A percentile compares a stretch with the other conserved stretches of the same genome.
phyloP scores from a whole-genome alignment of 2,113 vertebrate species.

The Naja naja region DNA sequence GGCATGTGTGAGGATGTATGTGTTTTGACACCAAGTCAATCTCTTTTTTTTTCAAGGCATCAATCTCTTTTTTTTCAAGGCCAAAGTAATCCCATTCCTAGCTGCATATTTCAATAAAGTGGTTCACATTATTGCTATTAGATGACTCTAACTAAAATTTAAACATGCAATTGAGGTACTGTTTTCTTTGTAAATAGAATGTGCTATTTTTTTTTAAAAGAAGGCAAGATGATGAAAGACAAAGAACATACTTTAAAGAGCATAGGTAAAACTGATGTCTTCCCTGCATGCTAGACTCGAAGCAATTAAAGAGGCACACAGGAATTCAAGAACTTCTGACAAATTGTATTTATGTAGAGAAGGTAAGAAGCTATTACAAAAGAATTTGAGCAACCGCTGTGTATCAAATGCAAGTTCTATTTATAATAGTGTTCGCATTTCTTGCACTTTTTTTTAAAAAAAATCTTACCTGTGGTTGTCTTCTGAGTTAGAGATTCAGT shows the following conservation, averaged over 20 bases:
- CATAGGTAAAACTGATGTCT: conserved; percentile 15
- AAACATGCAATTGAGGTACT: conserved; percentile 43
- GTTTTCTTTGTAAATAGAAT: conserved; percentile 32
- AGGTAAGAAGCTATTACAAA: background rate
- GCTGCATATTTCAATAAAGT: conserved; percentile 59
- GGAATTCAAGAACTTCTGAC: background rate
- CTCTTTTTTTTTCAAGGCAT: too few species aligned
- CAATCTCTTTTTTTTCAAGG: conserved; percentile 43
- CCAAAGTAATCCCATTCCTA: conserved; percentile 45
- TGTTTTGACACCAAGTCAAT: conserved; percentile 8
- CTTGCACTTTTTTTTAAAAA: background rate
- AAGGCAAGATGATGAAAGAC: conserved; percentile 47
- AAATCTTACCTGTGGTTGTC: background rate
- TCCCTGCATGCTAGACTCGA: background rate
- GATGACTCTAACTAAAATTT: conserved; percentile 44
- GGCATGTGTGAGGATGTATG: background rate
- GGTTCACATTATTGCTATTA: conserved; percentile 53
- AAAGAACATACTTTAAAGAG: conserved; percentile 38
- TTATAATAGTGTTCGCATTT: background rate
- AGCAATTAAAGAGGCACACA: background rate
- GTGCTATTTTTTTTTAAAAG: background rate
- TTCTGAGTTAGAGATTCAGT: background rate
- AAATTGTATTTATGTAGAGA: background rate
- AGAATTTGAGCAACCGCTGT: background rate
- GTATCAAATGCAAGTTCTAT: background rate